Base-by-base conservation (phyloP, 2,888 invertebrate species). In the Lepidocyrtinus sp. region DNA sequence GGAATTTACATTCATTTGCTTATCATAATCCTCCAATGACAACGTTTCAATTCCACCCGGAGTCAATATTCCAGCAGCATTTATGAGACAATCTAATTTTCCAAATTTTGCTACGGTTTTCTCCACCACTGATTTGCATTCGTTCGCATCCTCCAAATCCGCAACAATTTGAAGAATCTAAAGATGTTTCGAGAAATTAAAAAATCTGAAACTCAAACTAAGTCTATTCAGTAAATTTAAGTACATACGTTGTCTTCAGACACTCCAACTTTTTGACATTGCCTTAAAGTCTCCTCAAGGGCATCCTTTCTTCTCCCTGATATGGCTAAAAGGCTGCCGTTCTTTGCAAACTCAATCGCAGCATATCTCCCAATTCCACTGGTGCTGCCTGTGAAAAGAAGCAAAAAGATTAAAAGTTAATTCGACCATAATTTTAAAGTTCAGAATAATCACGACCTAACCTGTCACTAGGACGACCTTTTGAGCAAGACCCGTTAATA, bases 51-150 rank as follows among this genome's bases (percentile, higher is more conserved):
- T 96, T 0, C 92, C 91, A 27, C 97, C 98, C 0, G 90, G 90
- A 88, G 94, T 94, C 24, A 97, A 89, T 26, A 95, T 92, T 1
- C 98, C 98, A 17, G 98, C 98, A 89, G 95, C 96, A 88, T 98
- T 86, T 0, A 86, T 81, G 15, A 86, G 80, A 27, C 83, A 81
- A 79, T 86, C 86, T 5, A 86, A 26, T 24, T 80, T 64, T 1
- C 83, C 84, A 59, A 83, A 85, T 36, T 76, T 79, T 12, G 62
- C 64, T 1, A 86, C 62, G 0, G 84, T 82, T 63, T 85, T 82
- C 12, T 81, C 77, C 24, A 86, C 82, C 0, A 84, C 72, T n/a
- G 74, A 27, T 26, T 68, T 80, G 63, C 84, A 84, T 3, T 86
- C 85, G 2, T 81, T 82, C 0, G 69, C 71, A 9, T 84, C 79